phyloP scores from a whole-genome alignment of 2,888 invertebrate species.

The Cheilosia grossa region DNA sequence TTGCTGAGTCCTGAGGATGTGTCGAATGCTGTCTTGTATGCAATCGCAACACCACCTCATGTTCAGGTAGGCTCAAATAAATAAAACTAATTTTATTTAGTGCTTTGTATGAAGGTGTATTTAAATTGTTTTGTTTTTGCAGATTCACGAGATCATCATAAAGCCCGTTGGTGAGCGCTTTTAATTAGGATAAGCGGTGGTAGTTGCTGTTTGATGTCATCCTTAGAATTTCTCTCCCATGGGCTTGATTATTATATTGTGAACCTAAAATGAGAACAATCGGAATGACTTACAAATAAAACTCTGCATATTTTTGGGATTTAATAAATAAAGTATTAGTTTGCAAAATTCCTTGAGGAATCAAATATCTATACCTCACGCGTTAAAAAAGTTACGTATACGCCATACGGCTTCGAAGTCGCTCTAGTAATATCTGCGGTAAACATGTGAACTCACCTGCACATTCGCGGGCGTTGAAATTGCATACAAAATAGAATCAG shows the following conservation, averaged over 20 bases:
- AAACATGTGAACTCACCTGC: conserved; percentile 76
- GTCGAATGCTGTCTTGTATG: conserved; percentile 81
- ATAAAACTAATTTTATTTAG: not conserved
- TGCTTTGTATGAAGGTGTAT: not conserved
- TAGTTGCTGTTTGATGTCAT: not conserved
- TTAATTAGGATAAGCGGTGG: not conserved
- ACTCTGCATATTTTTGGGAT: not conserved
- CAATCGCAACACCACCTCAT: conserved; percentile 79
- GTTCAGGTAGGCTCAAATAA: conserved; percentile 78
- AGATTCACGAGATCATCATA: conserved; percentile 59
- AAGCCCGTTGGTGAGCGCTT: conserved; percentile 61
- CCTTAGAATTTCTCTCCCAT: conserved; percentile 80
- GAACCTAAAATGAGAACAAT: conserved; percentile 76
- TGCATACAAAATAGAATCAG: conserved; percentile 81
- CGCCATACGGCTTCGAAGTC: too few species aligned
- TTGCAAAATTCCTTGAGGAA: too few species aligned
- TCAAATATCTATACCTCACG: too few species aligned
- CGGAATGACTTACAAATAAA: not conserved
- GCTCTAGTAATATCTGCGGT: too few species aligned
- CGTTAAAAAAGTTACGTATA: too few species aligned
- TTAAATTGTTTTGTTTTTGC: conserved; percentile 17
- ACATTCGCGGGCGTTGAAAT: conserved; percentile 80
- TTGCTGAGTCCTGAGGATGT: conserved; percentile 80
- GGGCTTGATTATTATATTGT: conserved; percentile 81
- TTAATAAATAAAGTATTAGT: too few species aligned